A percentile compares a stretch with the other conserved stretches of the same genome.
Conservation (phyloP, 2,113 vertebrate genomes). For the Prinia subflava region DNA sequence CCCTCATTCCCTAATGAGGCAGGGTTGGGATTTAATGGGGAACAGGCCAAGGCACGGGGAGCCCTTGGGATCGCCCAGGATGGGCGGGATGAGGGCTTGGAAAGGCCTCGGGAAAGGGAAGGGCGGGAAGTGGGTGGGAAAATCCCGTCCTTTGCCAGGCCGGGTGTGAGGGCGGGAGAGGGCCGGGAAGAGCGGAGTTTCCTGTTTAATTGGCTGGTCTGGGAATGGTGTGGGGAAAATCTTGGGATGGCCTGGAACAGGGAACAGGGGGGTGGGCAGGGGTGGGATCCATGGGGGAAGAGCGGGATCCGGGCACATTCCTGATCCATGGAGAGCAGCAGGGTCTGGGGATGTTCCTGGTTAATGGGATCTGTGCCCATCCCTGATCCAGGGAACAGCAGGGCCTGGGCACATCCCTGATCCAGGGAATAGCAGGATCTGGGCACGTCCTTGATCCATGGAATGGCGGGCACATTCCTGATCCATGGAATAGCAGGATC, state of each 20-base stretch:
- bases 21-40: not conserved
- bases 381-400: too few species aligned
- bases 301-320: not conserved
- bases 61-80: not conserved
- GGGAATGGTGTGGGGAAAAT: not conserved
- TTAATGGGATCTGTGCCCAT: too few species aligned
- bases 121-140: not conserved
- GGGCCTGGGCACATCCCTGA: too few species aligned
- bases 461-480: too few species aligned
- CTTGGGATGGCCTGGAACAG: rapidly evolving
- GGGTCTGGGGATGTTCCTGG: too few species aligned
- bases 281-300: not conserved
- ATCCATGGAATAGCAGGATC: not conserved
- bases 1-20: not conserved
- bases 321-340: too few species aligned
- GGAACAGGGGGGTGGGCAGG: not conserved
- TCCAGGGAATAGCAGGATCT: too few species aligned
- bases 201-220: not conserved
- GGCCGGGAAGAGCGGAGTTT: not conserved
- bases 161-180: not conserved
- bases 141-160: not conserved
- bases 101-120: not conserved
- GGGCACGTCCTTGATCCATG: too few species aligned
- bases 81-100: not conserved
- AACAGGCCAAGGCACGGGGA: not conserved